Evolutionary conservation across 2,113 vertebrate genomes (phyloP).

Genomic region (Laticauda colubrina): DNA sequence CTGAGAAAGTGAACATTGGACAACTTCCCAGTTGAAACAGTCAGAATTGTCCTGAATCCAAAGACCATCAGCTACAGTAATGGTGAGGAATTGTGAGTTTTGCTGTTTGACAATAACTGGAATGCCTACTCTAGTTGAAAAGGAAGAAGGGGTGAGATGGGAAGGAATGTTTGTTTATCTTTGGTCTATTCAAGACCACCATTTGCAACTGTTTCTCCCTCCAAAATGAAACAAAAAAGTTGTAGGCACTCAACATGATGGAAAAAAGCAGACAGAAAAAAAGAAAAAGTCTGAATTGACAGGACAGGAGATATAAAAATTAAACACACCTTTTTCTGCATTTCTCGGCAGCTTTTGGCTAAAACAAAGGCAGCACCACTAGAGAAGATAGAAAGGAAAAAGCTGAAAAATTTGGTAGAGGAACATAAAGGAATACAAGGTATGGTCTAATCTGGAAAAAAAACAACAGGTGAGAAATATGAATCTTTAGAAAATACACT

Average conservation of each 20-base stretch:
- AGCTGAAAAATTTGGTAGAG: background rate
- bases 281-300: background rate
- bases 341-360: background rate
- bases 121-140: background rate
- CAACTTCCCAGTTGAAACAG: background rate
- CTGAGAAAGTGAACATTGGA: background rate
- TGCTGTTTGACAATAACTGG: background rate
- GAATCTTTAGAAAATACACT: background rate
- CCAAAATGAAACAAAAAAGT: background rate
- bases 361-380: background rate
- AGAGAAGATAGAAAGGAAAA: background rate
- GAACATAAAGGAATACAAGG: background rate
- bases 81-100: no score
- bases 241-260: background rate
- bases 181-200: background rate
- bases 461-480: background rate
- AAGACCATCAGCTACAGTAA: no score
- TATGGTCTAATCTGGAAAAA: background rate
- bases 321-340: no score
- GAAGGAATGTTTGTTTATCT: background rate
- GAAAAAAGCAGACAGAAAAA: no score
- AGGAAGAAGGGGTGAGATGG: background rate
- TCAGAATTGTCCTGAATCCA: no score
- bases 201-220: background rate
- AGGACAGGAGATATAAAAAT: background rate